These are phyloP conservation scores for Sminthurides bifidus DNA, from an alignment of 1,140 invertebrate species.

Conservation along the genomic window DNA sequence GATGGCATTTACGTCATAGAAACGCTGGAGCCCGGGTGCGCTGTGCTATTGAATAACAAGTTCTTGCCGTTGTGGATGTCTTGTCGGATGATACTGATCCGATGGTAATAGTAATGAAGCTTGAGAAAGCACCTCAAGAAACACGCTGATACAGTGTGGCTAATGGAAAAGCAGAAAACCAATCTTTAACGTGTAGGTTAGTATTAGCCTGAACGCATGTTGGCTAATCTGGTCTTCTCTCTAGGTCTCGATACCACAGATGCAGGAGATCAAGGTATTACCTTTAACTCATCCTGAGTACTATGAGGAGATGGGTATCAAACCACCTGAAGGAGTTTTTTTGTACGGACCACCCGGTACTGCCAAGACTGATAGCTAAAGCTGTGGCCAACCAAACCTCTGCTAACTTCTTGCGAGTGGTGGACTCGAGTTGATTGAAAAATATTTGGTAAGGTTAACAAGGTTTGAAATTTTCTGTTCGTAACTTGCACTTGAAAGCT, in stretches of 20 bases:
- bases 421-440: slow-evolving; percentile 98
- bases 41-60: slow-evolving; percentile 95
- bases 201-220: too few species aligned
- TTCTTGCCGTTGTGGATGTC: slow-evolving; percentile 96
- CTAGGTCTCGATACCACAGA: slow-evolving; percentile 88
- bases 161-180: too few species aligned
- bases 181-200: too few species aligned
- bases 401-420: slow-evolving; percentile 95
- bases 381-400: slow-evolving; percentile 99
- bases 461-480: slow-evolving; percentile 1
- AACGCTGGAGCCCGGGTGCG: slow-evolving; percentile 96
- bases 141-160: slow-evolving; percentile 99
- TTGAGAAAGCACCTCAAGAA: slow-evolving; percentile 99
- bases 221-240: too few species aligned
- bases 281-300: slow-evolving; percentile 99
- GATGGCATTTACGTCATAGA: too few species aligned
- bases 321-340: slow-evolving; percentile 98
- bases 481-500: background rate
- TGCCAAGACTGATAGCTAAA: slow-evolving; percentile 95
- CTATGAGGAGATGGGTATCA: slow-evolving; percentile 99
- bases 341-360: slow-evolving; percentile 77
- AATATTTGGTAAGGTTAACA: slow-evolving; percentile 65
- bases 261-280: slow-evolving; percentile 97
- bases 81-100: slow-evolving; percentile 99
- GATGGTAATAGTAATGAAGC: slow-evolving; percentile 99